Conservation (phyloP, 2,113 vertebrate species). For the Callorhinus ursinus region DNA sequence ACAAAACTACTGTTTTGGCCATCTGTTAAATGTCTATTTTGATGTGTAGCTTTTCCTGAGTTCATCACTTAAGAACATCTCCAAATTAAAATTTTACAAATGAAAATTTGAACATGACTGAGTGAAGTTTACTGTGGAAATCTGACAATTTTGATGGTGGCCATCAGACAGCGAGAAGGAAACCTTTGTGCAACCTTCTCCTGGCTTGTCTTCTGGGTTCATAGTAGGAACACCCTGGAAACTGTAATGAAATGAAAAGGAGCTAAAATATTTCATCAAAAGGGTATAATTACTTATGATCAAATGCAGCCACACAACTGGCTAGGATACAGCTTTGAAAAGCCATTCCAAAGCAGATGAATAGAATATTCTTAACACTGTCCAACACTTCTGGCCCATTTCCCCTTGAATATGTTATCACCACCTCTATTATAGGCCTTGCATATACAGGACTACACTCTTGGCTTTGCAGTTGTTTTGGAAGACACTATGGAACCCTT, state of each 20-base stretch:
- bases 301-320: background rate
- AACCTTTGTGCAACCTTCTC: background rate
- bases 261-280: background rate
- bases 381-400: background rate
- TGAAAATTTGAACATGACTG: background rate
- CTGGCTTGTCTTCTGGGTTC: background rate
- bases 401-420: background rate
- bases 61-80: background rate
- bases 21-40: background rate
- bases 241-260: background rate
- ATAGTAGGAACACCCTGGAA: background rate
- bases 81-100: background rate
- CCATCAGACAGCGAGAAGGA: background rate
- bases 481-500: background rate
- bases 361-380: background rate
- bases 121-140: background rate
- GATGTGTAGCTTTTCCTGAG: background rate
- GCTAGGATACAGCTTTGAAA: background rate
- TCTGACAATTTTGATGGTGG: background rate
- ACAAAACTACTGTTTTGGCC: background rate
- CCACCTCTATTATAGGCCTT: background rate
- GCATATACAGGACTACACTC: fast-evolving
- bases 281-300: background rate
- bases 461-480: background rate
- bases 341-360: background rate